phyloP scores from a whole-genome alignment of 2,888 invertebrate genomes.

The Liopterus haemorrhoidalis region DNA sequence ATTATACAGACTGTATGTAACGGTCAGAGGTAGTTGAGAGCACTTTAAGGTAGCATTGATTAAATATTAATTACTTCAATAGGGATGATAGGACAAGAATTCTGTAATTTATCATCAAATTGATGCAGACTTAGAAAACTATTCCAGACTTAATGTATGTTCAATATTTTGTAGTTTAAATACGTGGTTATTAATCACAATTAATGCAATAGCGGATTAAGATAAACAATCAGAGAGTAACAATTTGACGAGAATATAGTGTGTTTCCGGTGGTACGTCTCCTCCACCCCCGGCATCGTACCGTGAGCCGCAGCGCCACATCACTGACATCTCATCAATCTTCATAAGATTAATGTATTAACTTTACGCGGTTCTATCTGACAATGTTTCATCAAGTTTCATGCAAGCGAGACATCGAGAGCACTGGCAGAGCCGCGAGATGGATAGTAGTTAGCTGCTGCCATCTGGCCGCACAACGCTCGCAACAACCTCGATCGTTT shows the following conservation, averaged over 20 bases:
- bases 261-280: constrained; percentile 18
- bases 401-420: constrained; percentile 11
- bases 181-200: constrained; percentile 18
- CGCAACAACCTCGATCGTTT: constrained; percentile 17
- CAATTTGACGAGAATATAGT: constrained; percentile 17
- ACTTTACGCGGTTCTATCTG: constrained; percentile 33
- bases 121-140: no score
- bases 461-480: constrained; percentile 17
- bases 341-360: constrained; percentile 41
- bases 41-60: no score
- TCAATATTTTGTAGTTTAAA: not conserved
- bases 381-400: constrained; percentile 38
- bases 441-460: constrained; percentile 13
- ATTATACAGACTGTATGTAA: no score
- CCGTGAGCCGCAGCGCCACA: not conserved
- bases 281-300: not conserved
- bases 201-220: constrained; percentile 18
- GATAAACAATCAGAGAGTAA: constrained; percentile 17
- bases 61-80: no score
- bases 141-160: no score
- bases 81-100: no score
- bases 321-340: constrained; percentile 36
- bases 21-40: no score
- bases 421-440: not conserved
- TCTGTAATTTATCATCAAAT: no score